phyloP scores from a whole-genome alignment of 2,888 invertebrate species.

The Pseudococcus jackbeardsleyi region DNA sequence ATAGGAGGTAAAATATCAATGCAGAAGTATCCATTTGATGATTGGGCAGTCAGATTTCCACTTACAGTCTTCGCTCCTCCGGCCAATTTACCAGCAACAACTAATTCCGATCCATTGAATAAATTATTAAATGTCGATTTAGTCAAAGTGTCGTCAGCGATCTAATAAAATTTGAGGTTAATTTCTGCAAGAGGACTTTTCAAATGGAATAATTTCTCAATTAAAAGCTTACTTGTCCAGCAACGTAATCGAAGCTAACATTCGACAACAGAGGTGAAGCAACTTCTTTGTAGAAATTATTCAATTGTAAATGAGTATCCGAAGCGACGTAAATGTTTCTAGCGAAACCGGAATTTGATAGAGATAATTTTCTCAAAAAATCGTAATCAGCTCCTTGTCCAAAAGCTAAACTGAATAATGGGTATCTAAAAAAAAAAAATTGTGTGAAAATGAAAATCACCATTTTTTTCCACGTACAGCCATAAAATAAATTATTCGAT shows the following conservation, averaged over 20 bases:
- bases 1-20: background rate
- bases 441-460: background rate
- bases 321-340: conserved; percentile 81
- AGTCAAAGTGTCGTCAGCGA: conserved; percentile 64
- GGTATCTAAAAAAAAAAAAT: conserved; percentile 63
- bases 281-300: conserved; percentile 78
- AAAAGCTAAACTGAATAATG: conserved; percentile 77
- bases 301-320: conserved; percentile 78
- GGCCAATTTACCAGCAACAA: conserved; percentile 74
- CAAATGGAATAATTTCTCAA: background rate
- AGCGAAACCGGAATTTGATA: conserved; percentile 78
- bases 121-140: conserved; percentile 72
- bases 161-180: conserved; percentile 53
- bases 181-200: background rate
- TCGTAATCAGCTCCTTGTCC: conserved; percentile 78
- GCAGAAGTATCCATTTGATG: conserved; percentile 65
- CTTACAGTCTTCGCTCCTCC: conserved; percentile 63
- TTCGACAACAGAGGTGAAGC: conserved; percentile 78
- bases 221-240: conserved; percentile 71
- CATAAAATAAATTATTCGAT: no score
- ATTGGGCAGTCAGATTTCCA: conserved; percentile 65
- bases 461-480: no score
- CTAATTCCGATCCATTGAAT: conserved; percentile 77
- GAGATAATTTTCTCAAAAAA: conserved; percentile 77
- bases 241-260: conserved; percentile 77